phyloP scores from a whole-genome alignment of 2,888 invertebrate genomes.

The Eupithecia pulchellata region DNA sequence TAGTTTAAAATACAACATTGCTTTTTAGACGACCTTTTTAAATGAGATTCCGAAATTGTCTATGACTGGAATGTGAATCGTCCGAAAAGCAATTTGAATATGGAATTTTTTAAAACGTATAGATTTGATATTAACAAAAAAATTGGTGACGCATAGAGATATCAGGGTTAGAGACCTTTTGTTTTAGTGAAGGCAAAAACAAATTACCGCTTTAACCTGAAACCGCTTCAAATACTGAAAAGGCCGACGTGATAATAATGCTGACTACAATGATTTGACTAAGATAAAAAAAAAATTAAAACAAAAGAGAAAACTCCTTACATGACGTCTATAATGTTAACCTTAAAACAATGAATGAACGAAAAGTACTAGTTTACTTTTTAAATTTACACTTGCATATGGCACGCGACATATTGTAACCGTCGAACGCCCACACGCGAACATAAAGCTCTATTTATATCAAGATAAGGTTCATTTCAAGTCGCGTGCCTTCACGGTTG shows the following conservation, averaged over 20 bases:
- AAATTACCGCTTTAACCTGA: background rate
- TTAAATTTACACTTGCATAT: slow-evolving; percentile 44
- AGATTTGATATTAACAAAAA: background rate
- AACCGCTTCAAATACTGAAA: background rate
- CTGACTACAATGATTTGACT: too few relatives aligned
- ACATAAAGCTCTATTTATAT: slow-evolving; percentile 24
- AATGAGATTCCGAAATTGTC: background rate
- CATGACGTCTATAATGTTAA: background rate
- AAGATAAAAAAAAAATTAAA: too few relatives aligned
- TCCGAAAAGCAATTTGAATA: background rate
- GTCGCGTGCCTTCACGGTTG: slow-evolving; percentile 43
- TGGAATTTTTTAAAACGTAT: background rate
- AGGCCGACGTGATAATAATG: background rate
- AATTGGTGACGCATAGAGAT: background rate
- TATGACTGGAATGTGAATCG: background rate
- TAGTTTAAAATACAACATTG: background rate
- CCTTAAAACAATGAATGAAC: background rate
- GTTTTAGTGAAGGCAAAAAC: background rate
- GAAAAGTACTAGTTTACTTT: slow-evolving; percentile 31
- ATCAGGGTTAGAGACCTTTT: background rate
- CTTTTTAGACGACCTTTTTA: background rate
- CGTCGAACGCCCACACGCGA: slow-evolving; percentile 39
- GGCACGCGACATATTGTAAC: slow-evolving; percentile 48
- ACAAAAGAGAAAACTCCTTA: too few relatives aligned
- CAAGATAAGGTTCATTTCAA: slow-evolving; percentile 19